Conservation (phyloP, 2,797 vertebrate species). For the Characodon lateralis region DNA sequence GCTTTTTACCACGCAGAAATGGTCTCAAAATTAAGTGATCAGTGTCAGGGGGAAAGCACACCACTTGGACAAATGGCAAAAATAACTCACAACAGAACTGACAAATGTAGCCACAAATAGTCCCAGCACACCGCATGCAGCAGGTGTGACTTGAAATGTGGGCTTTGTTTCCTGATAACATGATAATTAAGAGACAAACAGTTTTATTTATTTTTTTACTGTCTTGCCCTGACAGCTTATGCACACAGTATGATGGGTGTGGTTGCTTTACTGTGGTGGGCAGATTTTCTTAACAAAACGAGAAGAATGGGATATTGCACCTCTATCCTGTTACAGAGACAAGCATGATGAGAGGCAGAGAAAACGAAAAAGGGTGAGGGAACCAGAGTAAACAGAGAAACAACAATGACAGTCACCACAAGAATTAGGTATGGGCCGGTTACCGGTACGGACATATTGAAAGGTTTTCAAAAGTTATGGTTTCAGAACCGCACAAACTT, state of each 20-base stretch:
- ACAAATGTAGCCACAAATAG: constrained; percentile 50
- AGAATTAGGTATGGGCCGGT: background rate
- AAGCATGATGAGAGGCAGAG: background rate
- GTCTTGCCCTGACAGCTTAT: background rate
- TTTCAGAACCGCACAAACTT: background rate
- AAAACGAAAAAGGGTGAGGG: background rate
- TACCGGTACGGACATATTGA: background rate
- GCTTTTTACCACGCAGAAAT: constrained; percentile 60
- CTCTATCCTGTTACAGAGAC: background rate
- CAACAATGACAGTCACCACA: background rate
- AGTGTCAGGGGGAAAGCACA: constrained; percentile 56
- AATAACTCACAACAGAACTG: constrained; percentile 39
- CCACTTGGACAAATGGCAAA: constrained; percentile 32
- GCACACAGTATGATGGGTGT: background rate
- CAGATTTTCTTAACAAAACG: background rate
- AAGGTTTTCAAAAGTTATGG: background rate
- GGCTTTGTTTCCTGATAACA: background rate
- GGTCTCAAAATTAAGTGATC: constrained; percentile 61
- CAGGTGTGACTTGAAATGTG: constrained; percentile 9
- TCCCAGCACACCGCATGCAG: constrained; percentile 17
- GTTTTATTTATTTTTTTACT: background rate
- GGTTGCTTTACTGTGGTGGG: background rate
- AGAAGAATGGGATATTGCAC: background rate
- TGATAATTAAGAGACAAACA: constrained; percentile 3
- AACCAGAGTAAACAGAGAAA: background rate